Base-by-base conservation (phyloP, 2,797 vertebrate species). In the Micrastur ruficollis region DNA sequence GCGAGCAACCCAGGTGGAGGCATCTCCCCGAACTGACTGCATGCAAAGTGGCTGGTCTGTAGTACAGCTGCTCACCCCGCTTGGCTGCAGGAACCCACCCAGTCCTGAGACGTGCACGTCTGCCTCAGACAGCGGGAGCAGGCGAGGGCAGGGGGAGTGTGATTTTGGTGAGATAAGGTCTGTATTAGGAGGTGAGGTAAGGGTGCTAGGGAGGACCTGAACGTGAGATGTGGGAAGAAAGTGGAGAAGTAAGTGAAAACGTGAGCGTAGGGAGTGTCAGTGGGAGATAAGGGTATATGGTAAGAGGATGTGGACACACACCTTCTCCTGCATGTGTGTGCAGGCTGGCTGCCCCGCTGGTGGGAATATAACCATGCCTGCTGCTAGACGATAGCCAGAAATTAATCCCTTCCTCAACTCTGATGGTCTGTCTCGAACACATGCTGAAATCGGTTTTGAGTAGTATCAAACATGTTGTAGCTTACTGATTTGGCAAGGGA, bases 1-100 rank as follows among this genome's bases (percentile, higher is more conserved):
- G 0, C 17, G 13, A 53, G 8, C 25, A 53, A 4, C 15, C 20
- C 1, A 0, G 50, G 4, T 14, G 31, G 19, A 68, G 21, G 47
- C 42, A 61, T 25, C n/a, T 59, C 53, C 61, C 66, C 8, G 14
- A 44, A 23, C 14, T 23, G 11, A 23, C 31, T 81, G 56, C 22
- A 5, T 22, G 36, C 14, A 11, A 20, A 49, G 29, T 12, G 40
- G 4, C 61, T 21, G 49, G 6, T 75, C 42, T 5, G 0, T 22
- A 38, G 26, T 22, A 49, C 23, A 50, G 44, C 58, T 8, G 3
- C 71, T 49, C 32, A 18, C 22, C 40, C 20, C 0, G 0, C 26
- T 22, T 38, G 65, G 63, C 46, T 92, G 61, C 73, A 84, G 53
- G 22, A 74, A 26, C 14, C 23, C 68, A 25, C 5, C 18, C 6